A percentile compares a stretch with the other conserved stretches of the same genome.
Evolutionary conservation across 2,888 invertebrate genomes (phyloP).

Genomic region (Zaprionus bogoriensis): DNA sequence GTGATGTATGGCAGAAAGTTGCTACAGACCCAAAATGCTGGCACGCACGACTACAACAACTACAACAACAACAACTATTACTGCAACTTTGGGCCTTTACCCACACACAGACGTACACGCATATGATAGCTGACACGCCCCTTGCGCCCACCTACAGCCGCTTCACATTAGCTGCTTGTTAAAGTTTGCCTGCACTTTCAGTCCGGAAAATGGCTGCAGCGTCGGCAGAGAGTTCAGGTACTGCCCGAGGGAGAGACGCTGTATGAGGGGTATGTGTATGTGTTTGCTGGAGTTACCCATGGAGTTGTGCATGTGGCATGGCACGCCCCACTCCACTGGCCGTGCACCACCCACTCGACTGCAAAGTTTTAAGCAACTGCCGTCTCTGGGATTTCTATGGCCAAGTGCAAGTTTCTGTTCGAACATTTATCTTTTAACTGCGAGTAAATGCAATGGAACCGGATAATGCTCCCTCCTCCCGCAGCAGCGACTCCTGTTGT

Average conservation of each 20-base stretch:
- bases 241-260: too few species aligned
- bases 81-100: slow-evolving; percentile 13
- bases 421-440: slow-evolving; percentile 53
- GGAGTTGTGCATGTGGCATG: too few species aligned
- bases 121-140: slow-evolving; percentile 26
- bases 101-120: slow-evolving; percentile 17
- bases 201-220: slow-evolving; percentile 4
- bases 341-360: neutral
- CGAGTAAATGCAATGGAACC: slow-evolving; percentile 40
- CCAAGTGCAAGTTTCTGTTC: slow-evolving; percentile 31
- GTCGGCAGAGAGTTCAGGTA: neutral
- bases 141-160: neutral
- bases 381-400: slow-evolving; percentile 33
- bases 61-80: slow-evolving; percentile 3
- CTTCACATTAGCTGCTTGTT: slow-evolving; percentile 50
- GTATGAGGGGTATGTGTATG: too few species aligned
- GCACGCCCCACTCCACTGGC: neutral
- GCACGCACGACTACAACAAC: slow-evolving; percentile 46
- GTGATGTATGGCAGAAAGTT: slow-evolving; percentile 64
- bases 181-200: slow-evolving; percentile 43
- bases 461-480: slow-evolving; percentile 24
- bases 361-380: slow-evolving; percentile 47
- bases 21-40: slow-evolving; percentile 45
- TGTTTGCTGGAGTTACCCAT: too few species aligned
- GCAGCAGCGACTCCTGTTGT: neutral